A percentile compares a stretch with the other conserved stretches of the same genome.
Conservation (phyloP, 2,888 invertebrate species). For the Leucoma salicis region DNA sequence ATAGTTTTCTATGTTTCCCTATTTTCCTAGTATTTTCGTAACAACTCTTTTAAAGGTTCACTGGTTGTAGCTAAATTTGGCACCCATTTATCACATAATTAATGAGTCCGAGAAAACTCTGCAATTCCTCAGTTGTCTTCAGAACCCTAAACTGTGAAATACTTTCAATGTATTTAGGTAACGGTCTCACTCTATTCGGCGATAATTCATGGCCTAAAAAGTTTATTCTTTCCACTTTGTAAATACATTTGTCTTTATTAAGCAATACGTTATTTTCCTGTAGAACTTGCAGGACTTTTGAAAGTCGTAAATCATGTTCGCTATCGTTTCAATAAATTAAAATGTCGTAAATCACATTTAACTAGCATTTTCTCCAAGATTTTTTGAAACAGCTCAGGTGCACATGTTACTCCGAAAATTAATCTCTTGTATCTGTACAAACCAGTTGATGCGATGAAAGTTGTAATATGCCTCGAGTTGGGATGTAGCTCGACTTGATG, state of each 20-base stretch:
- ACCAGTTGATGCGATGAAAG: conserved; percentile 27
- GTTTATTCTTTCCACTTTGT: neutral
- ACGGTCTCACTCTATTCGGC: neutral
- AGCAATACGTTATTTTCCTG: neutral
- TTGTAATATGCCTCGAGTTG: conserved; percentile 28
- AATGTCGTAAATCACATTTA: conserved; percentile 33
- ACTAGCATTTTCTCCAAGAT: conserved; percentile 30
- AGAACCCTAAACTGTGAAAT: conserved; percentile 17
- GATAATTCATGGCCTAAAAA: conserved; percentile 8
- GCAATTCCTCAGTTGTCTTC: conserved; percentile 24
- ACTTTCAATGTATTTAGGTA: conserved; percentile 3
- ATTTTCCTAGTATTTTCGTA: too few relatives aligned
- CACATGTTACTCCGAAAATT: conserved; percentile 54
- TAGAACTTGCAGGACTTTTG: neutral
- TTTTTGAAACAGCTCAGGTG: conserved; percentile 48
- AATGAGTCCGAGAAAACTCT: conserved; percentile 36
- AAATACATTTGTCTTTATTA: conserved; percentile 4
- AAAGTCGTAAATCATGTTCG: conserved; percentile 8
- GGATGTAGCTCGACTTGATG: conserved; percentile 28
- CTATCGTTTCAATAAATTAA: conserved; percentile 21
- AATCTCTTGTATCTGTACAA: conserved; percentile 45
- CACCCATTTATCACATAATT: conserved; percentile 21
- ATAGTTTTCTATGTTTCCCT: too few relatives aligned
- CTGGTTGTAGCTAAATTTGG: conserved; percentile 3
- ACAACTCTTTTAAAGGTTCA: conserved; percentile 4